Base-by-base conservation (phyloP, 2,888 invertebrate species). In the Synergus gifuensis region DNA sequence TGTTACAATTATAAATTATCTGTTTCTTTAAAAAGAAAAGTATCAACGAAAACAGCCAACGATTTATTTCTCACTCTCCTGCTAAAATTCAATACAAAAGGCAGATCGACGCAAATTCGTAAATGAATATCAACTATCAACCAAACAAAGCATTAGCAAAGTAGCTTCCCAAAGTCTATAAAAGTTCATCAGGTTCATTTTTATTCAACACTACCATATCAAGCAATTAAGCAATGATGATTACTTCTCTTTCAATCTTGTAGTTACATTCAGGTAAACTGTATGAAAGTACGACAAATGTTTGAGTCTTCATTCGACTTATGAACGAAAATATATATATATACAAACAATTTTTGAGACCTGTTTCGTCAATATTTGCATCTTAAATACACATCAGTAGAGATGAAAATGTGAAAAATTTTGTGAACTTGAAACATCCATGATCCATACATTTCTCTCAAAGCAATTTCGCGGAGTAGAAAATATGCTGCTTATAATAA, bases 331-430 rank as follows among this genome's bases (percentile, higher is more conserved):
- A 28, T 28, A 28, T 28, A 28, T 28, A 28, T 28, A 28, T 73
- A n/a, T 73, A 73, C 73, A 69, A 54, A 36, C 44, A 73, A 73
- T 73, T 54, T 73, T 46, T 36, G 11, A 73, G 49, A 49, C 69
- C 69, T 28, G 28, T 49, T 28, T 3, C 49, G 36, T 54, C n/a
- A 73, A 11, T 36, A 18, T 73, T 22, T 73, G 54, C 54, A 54
- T 73, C 36, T 12, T 49, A 73, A 73, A 54, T 54, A 49, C 16
- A 73, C 54, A n/a, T 28, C 11, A 40, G n/a, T 73, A 73, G 73
- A 73, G 73, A 11, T 49, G 73, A 28, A 73, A 73, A 73, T 73
- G 73, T 73, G 73, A 73, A 73, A 73, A 73, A 49, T 69, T 46
- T 54, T 4, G 54, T 22, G 9, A 54, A 49, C 54, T 54, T 69